Base-by-base conservation (phyloP, 2,113 vertebrate genomes). In the Thomomys bottae region DNA sequence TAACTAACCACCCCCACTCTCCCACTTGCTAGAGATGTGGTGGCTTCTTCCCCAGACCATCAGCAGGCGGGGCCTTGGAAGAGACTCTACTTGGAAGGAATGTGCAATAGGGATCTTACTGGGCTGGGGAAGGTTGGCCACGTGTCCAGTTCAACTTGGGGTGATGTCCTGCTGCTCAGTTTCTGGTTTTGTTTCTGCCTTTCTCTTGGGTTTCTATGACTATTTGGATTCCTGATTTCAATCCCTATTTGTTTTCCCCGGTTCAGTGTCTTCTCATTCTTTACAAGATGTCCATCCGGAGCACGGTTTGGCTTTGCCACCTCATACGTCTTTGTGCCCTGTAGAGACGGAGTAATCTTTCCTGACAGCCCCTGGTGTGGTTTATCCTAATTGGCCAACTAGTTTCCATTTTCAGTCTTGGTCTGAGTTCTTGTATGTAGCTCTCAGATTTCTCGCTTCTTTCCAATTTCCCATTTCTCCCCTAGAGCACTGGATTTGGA, bases 381-480 rank as follows among this genome's bases (percentile, higher is more conserved):
- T 26, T 64, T 78, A 28, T 59, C 84, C 68, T 34, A 23, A 57
- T 14, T 63, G 17, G 23, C 26, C 45, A 36, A 4, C 45, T 88
- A 76, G 71, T 88, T 88, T 90, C 72, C 40, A 3, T 84, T 81
- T 57, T 2, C 40, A 61, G 68, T n/a, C 49, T 59, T 68, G 49
- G 67, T 91, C 84, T 59, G 73, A 89, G n/a, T 73, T 79, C 54
- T 49, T 30, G 26, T 18, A 12, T 61, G 15, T 54, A 42, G 49
- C 49, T 42, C 59, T 86, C 70, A 8, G 32, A 28, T 81, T 92
- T 70, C 79, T 57, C 42, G 57, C 18, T 49, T 70, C 49, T n/a
- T 81, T 94, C 75, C 70, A 88, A 68, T 12, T 76, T 45, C 34
- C 36, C 7, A 11, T 64, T 94, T 91, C 67, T 90, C 42, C 45